Percentiles rank a stretch among this genome's conserved stretches.
phyloP scores from a whole-genome alignment of 2,113 vertebrate genomes.

The Cheirogaleus medius region DNA sequence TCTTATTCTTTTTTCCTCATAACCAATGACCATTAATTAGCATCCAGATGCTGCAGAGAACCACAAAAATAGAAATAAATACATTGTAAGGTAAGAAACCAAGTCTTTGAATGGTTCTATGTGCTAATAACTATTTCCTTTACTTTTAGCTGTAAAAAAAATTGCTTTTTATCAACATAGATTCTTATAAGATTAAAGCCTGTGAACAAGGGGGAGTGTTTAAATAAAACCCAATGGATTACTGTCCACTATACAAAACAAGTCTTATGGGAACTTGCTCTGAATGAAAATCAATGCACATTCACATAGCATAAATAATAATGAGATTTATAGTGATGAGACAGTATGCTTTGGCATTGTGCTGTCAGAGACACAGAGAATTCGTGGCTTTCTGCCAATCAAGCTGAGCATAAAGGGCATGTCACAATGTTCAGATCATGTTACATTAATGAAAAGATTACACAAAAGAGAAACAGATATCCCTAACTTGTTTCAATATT shows the following conservation, averaged over 20 bases:
- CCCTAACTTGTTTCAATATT: conserved; percentile 45
- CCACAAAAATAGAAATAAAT: conserved; percentile 68
- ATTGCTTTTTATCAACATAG: conserved; percentile 47
- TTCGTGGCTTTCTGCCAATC: conserved; percentile 69
- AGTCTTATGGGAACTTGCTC: conserved; percentile 62
- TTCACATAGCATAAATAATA: conserved; percentile 72
- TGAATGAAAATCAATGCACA: conserved; percentile 25
- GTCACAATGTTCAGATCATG: conserved; percentile 57
- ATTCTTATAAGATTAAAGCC: conserved; percentile 64
- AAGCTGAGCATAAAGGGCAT: conserved; percentile 71
- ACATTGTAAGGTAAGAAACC: conserved; percentile 38
- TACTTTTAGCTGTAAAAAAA: conserved; percentile 53
- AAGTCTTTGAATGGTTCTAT: conserved; percentile 67
- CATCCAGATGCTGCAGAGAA: background rate
- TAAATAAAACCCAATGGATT: conserved; percentile 63
- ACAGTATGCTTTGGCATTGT: conserved; percentile 64
- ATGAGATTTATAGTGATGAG: conserved; percentile 63
- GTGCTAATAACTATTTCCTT: background rate
- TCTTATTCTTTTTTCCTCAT: background rate
- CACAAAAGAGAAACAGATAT: conserved; percentile 57
- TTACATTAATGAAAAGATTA: conserved; percentile 72
- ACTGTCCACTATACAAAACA: conserved; percentile 57
- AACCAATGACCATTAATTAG: background rate
- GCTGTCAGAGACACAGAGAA: conserved; percentile 62
- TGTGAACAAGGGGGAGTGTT: background rate